These are phyloP conservation scores for Apeltes quadracus DNA, from an alignment of 2,113 vertebrate species.

Conservation along the genomic window DNA sequence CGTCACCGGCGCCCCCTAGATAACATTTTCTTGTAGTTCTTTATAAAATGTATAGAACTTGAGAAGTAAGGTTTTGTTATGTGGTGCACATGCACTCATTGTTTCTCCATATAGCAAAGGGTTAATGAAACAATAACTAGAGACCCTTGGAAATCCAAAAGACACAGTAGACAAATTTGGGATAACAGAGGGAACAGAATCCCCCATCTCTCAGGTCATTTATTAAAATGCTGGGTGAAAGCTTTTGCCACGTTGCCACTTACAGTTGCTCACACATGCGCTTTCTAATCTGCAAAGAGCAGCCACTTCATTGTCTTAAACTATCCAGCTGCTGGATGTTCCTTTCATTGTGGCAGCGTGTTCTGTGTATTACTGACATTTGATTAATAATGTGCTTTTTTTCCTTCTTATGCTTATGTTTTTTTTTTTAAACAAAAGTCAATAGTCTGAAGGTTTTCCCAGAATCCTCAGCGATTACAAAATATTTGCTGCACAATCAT, in stretches of 20 bases:
- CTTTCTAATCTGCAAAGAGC: conserved; percentile 58
- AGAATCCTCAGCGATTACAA: background rate
- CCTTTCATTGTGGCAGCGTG: conserved; percentile 12
- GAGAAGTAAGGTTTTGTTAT: too few species aligned
- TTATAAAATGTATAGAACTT: too few species aligned
- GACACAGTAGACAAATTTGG: conserved; percentile 19
- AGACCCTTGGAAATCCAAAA: conserved; percentile 29
- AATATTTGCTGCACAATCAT: background rate
- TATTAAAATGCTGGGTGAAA: conserved; percentile 87
- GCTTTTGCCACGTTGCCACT: conserved; percentile 83
- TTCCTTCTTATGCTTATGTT: background rate
- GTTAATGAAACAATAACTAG: conserved; percentile 61
- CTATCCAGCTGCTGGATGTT: conserved; percentile 45
- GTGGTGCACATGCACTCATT: conserved; percentile 15
- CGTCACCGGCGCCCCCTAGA: too few species aligned
- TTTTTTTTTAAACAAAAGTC: background rate
- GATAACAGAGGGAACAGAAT: conserved; percentile 78
- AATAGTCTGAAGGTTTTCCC: background rate
- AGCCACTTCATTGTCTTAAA: conserved; percentile 66
- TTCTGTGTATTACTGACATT: conserved; percentile 31
- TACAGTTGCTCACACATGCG: conserved; percentile 42
- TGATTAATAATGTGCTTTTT: conserved; percentile 48
- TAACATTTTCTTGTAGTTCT: too few species aligned
- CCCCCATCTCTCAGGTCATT: conserved; percentile 86
- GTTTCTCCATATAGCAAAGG: conserved; percentile 50